A percentile compares a stretch with the other conserved stretches of the same genome.
phyloP scores from a whole-genome alignment of 2,797 vertebrate species.

The Alfaro cultratus region DNA sequence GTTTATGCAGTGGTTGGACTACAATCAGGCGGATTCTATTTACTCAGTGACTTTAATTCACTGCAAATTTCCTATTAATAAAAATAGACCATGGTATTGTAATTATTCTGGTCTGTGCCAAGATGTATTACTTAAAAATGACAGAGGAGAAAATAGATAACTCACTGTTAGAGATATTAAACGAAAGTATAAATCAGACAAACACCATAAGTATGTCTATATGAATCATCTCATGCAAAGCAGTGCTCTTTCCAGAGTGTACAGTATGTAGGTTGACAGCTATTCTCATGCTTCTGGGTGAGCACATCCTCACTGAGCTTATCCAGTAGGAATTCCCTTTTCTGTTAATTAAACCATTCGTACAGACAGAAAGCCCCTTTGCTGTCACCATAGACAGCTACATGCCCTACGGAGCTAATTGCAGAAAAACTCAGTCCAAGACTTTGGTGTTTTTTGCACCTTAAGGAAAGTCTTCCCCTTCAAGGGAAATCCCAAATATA shows the following conservation, averaged over 20 bases:
- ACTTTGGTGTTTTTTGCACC: slow-evolving; percentile 40
- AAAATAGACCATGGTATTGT: neutral
- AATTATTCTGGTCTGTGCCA: neutral
- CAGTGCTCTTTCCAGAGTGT: slow-evolving; percentile 18
- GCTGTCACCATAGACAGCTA: slow-evolving; percentile 57
- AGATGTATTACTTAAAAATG: neutral
- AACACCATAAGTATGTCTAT: neutral
- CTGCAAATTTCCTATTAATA: neutral
- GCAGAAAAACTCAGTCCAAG: slow-evolving; percentile 57
- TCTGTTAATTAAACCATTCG: slow-evolving; percentile 72
- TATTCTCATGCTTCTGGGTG: slow-evolving; percentile 42
- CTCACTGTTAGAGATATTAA: neutral
- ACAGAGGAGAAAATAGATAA: neutral
- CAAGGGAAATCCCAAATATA: slow-evolving; percentile 58
- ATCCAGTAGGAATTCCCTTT: slow-evolving; percentile 68
- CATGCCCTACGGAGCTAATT: slow-evolving; percentile 70
- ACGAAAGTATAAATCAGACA: slow-evolving; percentile 4
- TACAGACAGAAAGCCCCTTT: slow-evolving; percentile 51
- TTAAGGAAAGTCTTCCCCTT: slow-evolving; percentile 30
- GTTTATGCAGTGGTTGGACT: neutral
- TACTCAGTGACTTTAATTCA: neutral
- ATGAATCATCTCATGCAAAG: slow-evolving; percentile 20
- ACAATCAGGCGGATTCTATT: neutral
- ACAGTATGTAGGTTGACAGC: slow-evolving; percentile 37
- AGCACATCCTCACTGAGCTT: slow-evolving; percentile 59